Base-by-base conservation (phyloP, 2,888 invertebrate species). In the Idaea biselata region DNA sequence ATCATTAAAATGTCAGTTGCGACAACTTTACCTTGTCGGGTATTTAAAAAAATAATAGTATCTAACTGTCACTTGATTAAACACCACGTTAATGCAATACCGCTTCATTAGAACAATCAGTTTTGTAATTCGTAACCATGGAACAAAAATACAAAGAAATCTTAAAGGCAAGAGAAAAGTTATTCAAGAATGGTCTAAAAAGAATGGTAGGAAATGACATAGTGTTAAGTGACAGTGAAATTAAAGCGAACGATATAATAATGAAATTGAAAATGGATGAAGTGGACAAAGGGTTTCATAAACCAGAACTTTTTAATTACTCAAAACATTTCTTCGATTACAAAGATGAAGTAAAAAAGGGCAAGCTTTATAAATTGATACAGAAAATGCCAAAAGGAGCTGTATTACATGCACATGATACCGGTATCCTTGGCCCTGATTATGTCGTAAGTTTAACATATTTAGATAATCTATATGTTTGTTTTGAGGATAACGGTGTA, bases 361-460 rank as follows among this genome's bases (percentile, higher is more conserved):
- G 95, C 0, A 81, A 93, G 18, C 90, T 97, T 0, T 97, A 94
- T 76, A 83, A 94, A 69, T 79, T 96, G 1, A 93, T 97, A 1
- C 86, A 93, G 63, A 80, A 80, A 54, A 94, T 97, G 93, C 97
- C 97, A 0, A 97, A 97, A 85, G 97, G 96, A 0, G 95, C 94
- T 0, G 91, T 95, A 0, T 84, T 96, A 0, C 97, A 96, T 74
- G 94, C 93, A 0, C 96, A 96, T 70, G 94, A 96, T 69, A 94
- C 94, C 0, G 95, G 94, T 0, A 76, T 95, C 1, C 89, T 94
- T 32, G 93, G 94, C 32, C 91, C 94, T 0, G 94, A 95, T 65
- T 95, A 93, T 69, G 80, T 96, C 0, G 75, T 95, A 0, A 87
- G 94, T 58, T 73, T 96, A 16, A 96, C 96, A 0, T 95, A 95